Evolutionary conservation across 1,140 invertebrate genomes (phyloP).

Genomic region (Rhopalosiphum padi): DNA sequence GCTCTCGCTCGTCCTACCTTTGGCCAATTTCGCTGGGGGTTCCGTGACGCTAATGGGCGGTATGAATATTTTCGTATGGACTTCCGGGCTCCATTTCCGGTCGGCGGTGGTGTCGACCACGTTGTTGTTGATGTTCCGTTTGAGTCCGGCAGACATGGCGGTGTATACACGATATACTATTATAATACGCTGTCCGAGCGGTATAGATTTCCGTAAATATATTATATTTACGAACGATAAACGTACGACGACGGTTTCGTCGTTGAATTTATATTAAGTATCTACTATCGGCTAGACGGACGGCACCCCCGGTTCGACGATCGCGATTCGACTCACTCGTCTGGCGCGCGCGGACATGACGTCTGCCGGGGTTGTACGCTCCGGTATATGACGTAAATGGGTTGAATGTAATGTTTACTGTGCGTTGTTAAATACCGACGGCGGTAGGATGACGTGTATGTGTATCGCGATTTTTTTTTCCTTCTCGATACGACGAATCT

Average conservation of each 20-base stretch:
- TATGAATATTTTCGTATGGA: constrained; percentile 52
- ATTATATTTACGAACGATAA: no score
- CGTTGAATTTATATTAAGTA: neutral
- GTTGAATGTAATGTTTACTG: no score
- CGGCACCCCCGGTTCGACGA: neutral
- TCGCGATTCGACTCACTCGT: neutral
- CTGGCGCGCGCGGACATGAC: neutral
- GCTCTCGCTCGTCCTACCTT: neutral
- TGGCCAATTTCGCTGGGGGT: neutral
- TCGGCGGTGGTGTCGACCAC: constrained; percentile 29
- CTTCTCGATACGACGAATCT: neutral
- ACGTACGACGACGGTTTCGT: neutral
- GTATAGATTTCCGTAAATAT: neutral
- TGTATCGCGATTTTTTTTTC: neutral
- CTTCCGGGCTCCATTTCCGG: constrained; percentile 46
- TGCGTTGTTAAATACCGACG: neutral
- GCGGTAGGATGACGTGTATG: no score
- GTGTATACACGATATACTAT: no score
- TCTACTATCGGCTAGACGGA: neutral
- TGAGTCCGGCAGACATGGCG: constrained; percentile 10
- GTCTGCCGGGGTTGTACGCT: neutral
- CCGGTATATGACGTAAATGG: no score
- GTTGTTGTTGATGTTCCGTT: constrained; percentile 43
- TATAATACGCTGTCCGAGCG: neutral
- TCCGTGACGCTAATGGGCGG: constrained; percentile 32